Base-by-base conservation (phyloP, 1,140 invertebrate species). In the Plectus sambesii region DNA sequence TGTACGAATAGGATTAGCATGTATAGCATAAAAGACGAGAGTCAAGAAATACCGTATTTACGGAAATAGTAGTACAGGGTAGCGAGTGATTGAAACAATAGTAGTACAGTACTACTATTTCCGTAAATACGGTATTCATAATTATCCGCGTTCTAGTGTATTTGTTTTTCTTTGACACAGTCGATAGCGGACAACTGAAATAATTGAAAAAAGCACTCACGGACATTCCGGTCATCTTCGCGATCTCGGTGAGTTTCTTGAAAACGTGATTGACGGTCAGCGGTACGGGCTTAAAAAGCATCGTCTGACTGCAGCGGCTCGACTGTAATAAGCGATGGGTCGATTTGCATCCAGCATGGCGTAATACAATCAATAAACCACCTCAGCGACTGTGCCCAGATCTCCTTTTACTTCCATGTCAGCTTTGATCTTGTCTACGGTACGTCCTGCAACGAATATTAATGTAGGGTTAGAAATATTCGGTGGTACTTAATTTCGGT, bases 351-450 rank as follows among this genome's bases (percentile, higher is more conserved):
- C n/a, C 29, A 42, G 12, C 36, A 17, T 9, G 40, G 20, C 8
- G 5, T 6, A 4, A 39, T 19, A 9, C 20, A 17, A 23, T 27
- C 6, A 15, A 52, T 38, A n/a, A 12, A 51, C 51, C 58, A 77
- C 71, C 76, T 96, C 87, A 3, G 90, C 90, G 5, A 90, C 85
- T n/a, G 84, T 72, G 2, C 89, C 90, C 9, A 97, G 73, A 74
- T 99, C 92, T 3, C 90, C 90, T 56, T 77, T 78, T 55, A 76
- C 71, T 49, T 81, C 80, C 2, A 80, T 79, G 58, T 93, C 86
- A 1, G 75, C 69, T 72, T 88, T 89, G 33, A 97, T 82, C 69
- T 90, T 85, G 2, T 81, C 80, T 36, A 87, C 57, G 39, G 81
- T 81, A 60, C 88, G 75, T 5, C 51, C 61, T 9, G 49, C n/a